Evolutionary conservation across 2,888 invertebrate species (phyloP), one percentile per base, ranked within the genome.

Genomic region (Chaitophorus viminalis): DNA sequence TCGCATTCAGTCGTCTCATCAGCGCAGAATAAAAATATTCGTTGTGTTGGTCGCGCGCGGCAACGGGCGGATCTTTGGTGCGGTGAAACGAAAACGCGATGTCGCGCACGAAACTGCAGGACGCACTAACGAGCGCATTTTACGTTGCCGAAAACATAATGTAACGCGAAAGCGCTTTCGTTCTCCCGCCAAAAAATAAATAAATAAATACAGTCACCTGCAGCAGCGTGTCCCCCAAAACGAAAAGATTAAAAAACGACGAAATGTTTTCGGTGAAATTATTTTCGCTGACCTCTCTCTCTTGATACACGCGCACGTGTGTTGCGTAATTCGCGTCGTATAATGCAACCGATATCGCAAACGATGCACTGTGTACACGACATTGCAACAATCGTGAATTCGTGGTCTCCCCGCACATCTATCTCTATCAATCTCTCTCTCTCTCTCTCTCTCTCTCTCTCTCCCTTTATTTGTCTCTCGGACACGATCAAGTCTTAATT

Each of bases 101-200:
- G 46, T 46, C 46, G 46, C 46, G 46, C 46, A 46, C 46, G 46
- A 46, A 11, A 46, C 46, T 46, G n/a, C n/a, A n/a, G 46, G 46
- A 46, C 3, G 14, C 14, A 14, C 21, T 60, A 25, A 60, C 60
- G 21, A 6, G 6, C 60, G 60, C 6, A 21, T 60, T 60, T 60
- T 25, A 60, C 60, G 46, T 14, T 6, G 60, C 60, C 60, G 60
- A 60, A 60, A 60, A 60, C 4, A 25, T 21, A 60, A 9, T 6
- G 4, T 21, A 54, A 54, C 18, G 54, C 1, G 60, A 60, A 25
- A 1, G 60, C 21, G 25, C 14, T 21, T 25, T 18, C 60, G 60
- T 60, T 60, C 60, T 60, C 60, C 60, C 60, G 60, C 60, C 60
- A 60, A 60, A 60, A n/a, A n/a, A n/a, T n/a, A n/a, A n/a, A n/a